Percentiles rank a stretch among this genome's conserved stretches.
Evolutionary conservation across 2,113 vertebrate species (phyloP).

Genomic region (Xerus inauris): DNA sequence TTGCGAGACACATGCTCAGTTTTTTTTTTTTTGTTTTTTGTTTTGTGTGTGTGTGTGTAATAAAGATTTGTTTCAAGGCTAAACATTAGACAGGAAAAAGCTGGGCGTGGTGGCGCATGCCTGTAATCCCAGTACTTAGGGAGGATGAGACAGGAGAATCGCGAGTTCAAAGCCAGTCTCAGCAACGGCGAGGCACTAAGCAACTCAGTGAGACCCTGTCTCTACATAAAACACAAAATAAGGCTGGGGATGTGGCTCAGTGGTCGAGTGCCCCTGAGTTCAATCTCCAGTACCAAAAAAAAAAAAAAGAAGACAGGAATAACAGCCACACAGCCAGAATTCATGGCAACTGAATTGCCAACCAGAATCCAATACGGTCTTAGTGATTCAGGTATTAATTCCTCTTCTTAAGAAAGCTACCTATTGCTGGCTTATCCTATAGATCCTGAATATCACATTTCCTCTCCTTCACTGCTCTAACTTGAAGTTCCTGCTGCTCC

Average conservation of each 20-base stretch:
- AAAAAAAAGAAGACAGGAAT: background rate
- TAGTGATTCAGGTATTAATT: background rate
- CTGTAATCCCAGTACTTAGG: no score
- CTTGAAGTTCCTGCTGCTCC: background rate
- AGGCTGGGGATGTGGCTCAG: no score
- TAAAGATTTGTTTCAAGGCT: background rate
- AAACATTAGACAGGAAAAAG: no score
- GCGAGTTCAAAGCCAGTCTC: no score
- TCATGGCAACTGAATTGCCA: background rate
- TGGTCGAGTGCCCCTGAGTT: no score
- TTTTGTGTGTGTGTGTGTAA: background rate
- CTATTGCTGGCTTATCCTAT: background rate
- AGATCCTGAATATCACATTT: background rate
- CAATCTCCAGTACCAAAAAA: no score
- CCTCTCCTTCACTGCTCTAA: background rate
- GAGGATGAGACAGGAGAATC: no score
- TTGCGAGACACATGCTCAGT: background rate
- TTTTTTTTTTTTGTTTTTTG: background rate
- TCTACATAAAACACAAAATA: no score
- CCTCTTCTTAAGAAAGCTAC: background rate
- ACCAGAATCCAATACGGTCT: background rate
- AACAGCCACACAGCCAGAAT: background rate
- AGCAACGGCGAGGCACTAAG: no score
- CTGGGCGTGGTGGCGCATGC: no score
- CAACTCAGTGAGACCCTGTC: no score